Evolutionary conservation across 2,888 invertebrate genomes (phyloP).

Genomic region (Metellina segmentata): DNA sequence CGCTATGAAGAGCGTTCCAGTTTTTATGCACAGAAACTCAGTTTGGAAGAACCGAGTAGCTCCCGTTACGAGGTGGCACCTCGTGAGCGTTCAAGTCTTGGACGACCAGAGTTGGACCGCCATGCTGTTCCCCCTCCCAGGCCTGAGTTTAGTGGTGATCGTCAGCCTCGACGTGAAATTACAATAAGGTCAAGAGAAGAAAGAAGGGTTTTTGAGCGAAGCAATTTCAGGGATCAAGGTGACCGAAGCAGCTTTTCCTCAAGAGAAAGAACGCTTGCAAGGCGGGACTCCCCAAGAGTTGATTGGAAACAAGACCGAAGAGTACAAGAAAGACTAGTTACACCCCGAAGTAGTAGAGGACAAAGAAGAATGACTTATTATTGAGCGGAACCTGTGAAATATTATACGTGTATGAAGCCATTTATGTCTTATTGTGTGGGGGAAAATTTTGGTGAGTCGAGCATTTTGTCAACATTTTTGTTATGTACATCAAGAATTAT

Average conservation of each 20-base stretch:
- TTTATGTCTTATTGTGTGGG: slow-evolving; percentile 29
- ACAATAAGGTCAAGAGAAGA: slow-evolving; percentile 56
- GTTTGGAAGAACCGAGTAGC: slow-evolving; percentile 11
- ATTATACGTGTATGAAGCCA: slow-evolving; percentile 29
- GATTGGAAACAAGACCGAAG: slow-evolving; percentile 72
- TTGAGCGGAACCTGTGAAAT: slow-evolving; percentile 27
- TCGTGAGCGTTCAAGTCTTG: slow-evolving; percentile 33
- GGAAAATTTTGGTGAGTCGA: slow-evolving; percentile 34
- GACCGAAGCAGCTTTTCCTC: slow-evolving; percentile 40
- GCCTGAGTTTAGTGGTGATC: slow-evolving; percentile 13
- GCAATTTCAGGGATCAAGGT: slow-evolving; percentile 30
- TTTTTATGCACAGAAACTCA: slow-evolving; percentile 19
- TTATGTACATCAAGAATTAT: not conserved
- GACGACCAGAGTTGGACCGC: slow-evolving; percentile 43
- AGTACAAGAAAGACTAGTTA: slow-evolving; percentile 52
- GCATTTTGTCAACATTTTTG: slow-evolving; percentile 35
- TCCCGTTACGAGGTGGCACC: slow-evolving; percentile 47
- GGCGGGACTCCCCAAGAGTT: slow-evolving; percentile 43
- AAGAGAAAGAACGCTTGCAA: slow-evolving; percentile 38
- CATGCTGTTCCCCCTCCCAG: slow-evolving; percentile 12
- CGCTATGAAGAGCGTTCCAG: slow-evolving; percentile 51
- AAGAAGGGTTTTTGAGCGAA: slow-evolving; percentile 35
- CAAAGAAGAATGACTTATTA: slow-evolving; percentile 66
- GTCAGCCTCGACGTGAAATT: slow-evolving; percentile 55
- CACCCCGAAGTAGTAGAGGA: slow-evolving; percentile 25